Conservation (phyloP, 2,888 invertebrate species). For the Odiellus spinosus region DNA sequence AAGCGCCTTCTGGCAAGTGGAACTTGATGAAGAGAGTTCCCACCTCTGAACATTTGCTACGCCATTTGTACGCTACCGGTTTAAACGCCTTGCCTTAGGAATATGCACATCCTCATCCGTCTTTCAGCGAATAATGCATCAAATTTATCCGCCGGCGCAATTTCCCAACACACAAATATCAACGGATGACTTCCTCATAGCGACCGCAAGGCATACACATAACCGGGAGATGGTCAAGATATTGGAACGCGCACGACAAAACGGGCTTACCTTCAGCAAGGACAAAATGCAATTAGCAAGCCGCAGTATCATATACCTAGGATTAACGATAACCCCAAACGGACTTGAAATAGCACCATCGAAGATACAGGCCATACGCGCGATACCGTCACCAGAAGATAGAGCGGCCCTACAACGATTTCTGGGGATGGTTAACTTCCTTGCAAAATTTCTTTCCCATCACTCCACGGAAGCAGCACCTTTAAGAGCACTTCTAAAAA, state of each 20-base stretch:
- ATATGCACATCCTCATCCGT: constrained; percentile 5
- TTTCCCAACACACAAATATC: too few relatives aligned
- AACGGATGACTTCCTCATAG: not conserved
- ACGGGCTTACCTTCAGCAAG: constrained; percentile 2
- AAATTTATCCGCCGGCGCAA: not conserved
- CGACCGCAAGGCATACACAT: not conserved
- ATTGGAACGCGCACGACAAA: not conserved
- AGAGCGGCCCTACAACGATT: constrained; percentile 9
- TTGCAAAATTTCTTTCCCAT: constrained; percentile 4
- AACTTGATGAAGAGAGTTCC: constrained; percentile 3
- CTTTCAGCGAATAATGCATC: constrained; percentile 5
- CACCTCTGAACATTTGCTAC: constrained; percentile 5
- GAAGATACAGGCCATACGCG: constrained; percentile 7
- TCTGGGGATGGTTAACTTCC: constrained; percentile 10
- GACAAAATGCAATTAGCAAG: constrained; percentile 3
- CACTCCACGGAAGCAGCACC: not conserved
- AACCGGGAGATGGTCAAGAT: not conserved
- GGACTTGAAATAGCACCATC: constrained; percentile 3
- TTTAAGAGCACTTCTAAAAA: constrained; percentile 1
- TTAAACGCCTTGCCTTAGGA: constrained; percentile 6
- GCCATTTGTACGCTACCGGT: constrained; percentile 6
- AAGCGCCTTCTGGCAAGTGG: constrained; percentile 5
- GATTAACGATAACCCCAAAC: constrained; percentile 7
- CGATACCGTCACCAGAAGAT: constrained; percentile 2
- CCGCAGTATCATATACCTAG: constrained; percentile 7